phyloP scores from a whole-genome alignment of 2,113 vertebrate species.

The Loxodonta africana region DNA sequence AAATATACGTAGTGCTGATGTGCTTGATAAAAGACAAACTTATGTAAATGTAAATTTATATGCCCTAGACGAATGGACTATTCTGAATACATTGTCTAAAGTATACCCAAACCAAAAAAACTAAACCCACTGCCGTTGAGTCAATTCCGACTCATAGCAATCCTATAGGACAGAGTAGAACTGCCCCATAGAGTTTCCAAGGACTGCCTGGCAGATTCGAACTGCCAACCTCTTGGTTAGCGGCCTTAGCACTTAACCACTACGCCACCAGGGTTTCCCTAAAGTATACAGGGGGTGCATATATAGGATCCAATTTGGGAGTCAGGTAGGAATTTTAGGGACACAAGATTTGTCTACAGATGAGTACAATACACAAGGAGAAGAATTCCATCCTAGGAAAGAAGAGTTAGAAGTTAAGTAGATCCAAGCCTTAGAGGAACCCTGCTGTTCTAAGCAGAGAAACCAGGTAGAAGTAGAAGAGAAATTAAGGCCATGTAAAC shows the following conservation, averaged over 20 bases:
- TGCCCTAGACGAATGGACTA: background rate
- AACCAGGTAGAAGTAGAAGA: background rate
- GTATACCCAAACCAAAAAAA: background rate
- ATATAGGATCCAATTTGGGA: background rate
- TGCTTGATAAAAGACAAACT: background rate
- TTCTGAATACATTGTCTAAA: background rate
- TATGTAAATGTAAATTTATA: background rate
- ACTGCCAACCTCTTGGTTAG: too few species aligned
- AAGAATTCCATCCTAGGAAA: background rate
- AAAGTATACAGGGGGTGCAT: background rate
- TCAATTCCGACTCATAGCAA: too few species aligned
- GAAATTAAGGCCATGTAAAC: background rate
- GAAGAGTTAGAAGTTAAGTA: background rate
- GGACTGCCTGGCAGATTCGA: too few species aligned
- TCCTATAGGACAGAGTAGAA: too few species aligned
- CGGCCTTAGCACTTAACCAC: too few species aligned
- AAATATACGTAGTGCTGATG: background rate
- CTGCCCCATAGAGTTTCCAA: too few species aligned
- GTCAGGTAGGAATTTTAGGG: background rate
- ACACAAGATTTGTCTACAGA: background rate
- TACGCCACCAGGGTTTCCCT: too few species aligned
- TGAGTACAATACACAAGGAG: background rate
- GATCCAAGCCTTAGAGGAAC: background rate
- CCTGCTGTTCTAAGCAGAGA: background rate
- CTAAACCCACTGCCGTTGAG: too few species aligned